phyloP scores from a whole-genome alignment of 1,140 invertebrate species.

The Heliconius hermathena region DNA sequence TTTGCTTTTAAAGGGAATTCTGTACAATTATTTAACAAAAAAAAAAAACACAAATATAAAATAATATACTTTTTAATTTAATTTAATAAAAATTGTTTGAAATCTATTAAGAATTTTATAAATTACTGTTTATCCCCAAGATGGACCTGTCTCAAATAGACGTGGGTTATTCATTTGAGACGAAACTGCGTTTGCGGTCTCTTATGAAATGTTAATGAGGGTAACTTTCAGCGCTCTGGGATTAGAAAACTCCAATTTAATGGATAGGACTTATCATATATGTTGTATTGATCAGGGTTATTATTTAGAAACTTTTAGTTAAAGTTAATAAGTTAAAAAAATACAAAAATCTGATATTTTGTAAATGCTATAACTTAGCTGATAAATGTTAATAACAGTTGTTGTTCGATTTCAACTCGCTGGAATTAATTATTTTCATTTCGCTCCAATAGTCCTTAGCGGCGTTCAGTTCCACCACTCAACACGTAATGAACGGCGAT shows the following conservation, averaged over 20 bases:
- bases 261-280: background rate
- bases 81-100: background rate
- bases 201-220: slow-evolving; percentile 3
- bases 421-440: background rate
- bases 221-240: background rate
- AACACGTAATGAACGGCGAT: too few species aligned
- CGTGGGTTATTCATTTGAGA: slow-evolving; percentile 1
- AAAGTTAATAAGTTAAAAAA: too few species aligned
- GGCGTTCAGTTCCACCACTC: too few species aligned
- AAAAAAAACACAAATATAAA: too few species aligned
- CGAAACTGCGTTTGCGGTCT: background rate
- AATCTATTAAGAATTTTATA: background rate
- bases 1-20: too few species aligned
- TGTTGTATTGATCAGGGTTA: background rate
- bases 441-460: background rate
- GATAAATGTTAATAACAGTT: too few species aligned
- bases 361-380: too few species aligned
- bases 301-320: background rate
- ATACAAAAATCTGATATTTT: too few species aligned
- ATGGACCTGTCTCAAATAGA: background rate
- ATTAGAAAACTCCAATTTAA: background rate
- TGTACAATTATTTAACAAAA: too few species aligned
- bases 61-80: too few species aligned
- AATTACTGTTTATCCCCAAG: background rate
- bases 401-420: too few species aligned